A percentile compares a stretch with the other conserved stretches of the same genome.
phyloP scores from a whole-genome alignment of 2,113 vertebrate genomes.

The Eclectus roratus region DNA sequence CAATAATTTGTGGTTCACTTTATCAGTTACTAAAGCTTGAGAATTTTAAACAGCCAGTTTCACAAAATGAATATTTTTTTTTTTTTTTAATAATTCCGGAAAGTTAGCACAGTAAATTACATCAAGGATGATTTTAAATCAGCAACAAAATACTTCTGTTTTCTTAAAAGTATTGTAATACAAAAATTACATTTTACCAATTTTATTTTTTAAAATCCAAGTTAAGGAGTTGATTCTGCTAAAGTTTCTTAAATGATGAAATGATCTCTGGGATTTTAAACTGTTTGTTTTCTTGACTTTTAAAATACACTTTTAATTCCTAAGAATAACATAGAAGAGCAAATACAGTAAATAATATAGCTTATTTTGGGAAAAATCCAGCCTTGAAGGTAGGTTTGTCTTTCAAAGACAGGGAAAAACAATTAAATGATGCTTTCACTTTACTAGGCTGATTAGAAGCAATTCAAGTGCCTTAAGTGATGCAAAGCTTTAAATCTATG shows the following conservation, averaged over 20 bases:
- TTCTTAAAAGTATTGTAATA: neutral
- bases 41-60: neutral
- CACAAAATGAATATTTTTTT: neutral
- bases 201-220: neutral
- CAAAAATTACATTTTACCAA: neutral
- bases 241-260: neutral
- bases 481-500: constrained; percentile 59
- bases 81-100: rapidly evolving
- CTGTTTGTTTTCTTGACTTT: neutral
- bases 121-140: neutral
- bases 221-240: neutral
- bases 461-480: constrained; percentile 51
- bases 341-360: neutral
- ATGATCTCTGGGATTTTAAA: neutral
- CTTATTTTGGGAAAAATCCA: neutral
- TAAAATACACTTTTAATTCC: neutral
- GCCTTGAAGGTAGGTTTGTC: neutral
- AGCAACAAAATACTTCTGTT: neutral
- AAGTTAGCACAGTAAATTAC: neutral
- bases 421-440: constrained; percentile 41
- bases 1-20: neutral
- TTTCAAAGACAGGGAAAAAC: neutral
- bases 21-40: neutral
- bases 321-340: neutral
- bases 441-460: constrained; percentile 55